These are phyloP conservation scores for Desmophyllum pertusum DNA, from an alignment of 92 coral and sea anemone genomes.

Conservation along the genomic window DNA sequence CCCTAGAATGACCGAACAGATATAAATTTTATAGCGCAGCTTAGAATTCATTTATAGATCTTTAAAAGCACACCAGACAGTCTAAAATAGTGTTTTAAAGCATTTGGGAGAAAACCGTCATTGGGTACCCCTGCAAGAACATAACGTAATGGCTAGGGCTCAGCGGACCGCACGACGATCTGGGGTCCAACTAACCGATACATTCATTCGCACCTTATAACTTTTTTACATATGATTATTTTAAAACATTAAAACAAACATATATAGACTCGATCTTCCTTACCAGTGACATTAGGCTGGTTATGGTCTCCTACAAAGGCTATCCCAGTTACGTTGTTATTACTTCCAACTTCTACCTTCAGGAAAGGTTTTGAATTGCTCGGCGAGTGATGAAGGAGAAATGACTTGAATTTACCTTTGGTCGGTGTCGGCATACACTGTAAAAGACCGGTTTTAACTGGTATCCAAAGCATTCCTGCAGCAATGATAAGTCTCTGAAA, in stretches of 20 bases:
- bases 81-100: too few species aligned
- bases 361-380: neutral
- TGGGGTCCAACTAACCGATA: too few species aligned
- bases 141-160: too few species aligned
- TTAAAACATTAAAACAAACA: neutral
- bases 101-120: too few species aligned
- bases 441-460: neutral
- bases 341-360: neutral
- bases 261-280: neutral
- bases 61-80: too few species aligned
- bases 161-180: too few species aligned
- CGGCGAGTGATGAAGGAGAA: neutral
- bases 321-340: neutral
- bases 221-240: neutral
- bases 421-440: neutral
- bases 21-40: too few species aligned
- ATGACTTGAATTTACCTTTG: neutral
- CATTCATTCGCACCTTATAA: too few species aligned
- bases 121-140: too few species aligned
- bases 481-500: constrained; percentile 22
- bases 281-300: neutral
- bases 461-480: constrained; percentile 20
- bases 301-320: neutral
- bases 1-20: too few species aligned
- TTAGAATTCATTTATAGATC: too few species aligned